Evolutionary conservation across 2,797 vertebrate genomes (phyloP).

Genomic region (Phyllotis vaccarum): DNA sequence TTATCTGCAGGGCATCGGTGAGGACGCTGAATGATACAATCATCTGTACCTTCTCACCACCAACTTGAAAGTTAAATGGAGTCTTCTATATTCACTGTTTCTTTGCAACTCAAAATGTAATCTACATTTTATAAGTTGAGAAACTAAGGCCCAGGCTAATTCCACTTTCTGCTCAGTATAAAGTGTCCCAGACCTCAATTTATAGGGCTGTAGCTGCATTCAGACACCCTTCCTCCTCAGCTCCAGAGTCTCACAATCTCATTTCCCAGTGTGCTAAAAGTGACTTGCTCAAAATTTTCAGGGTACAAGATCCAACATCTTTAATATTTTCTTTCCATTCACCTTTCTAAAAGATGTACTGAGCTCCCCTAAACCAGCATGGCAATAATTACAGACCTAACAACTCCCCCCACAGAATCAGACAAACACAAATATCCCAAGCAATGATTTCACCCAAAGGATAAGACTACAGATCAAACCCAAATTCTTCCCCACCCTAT

Average conservation of each 20-base stretch:
- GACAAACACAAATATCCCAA: not conserved
- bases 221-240: not conserved
- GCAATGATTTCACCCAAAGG: not conserved
- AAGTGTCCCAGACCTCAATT: not conserved
- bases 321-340: not conserved
- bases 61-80: too few species aligned
- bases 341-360: not conserved
- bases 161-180: not conserved
- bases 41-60: not conserved
- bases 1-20: not conserved
- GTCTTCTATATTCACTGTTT: not conserved
- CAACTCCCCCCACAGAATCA: not conserved
- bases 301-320: not conserved
- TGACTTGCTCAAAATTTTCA: not conserved
- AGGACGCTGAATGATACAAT: not conserved
- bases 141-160: not conserved
- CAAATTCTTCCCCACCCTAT: not conserved
- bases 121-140: not conserved
- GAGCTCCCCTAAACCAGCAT: not conserved
- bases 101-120: not conserved
- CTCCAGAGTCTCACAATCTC: not conserved
- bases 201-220: not conserved
- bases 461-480: not conserved
- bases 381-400: not conserved
- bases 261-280: not conserved